Base-by-base conservation (phyloP, 2,113 vertebrate species). In the Romanogobio albipinnatus region DNA sequence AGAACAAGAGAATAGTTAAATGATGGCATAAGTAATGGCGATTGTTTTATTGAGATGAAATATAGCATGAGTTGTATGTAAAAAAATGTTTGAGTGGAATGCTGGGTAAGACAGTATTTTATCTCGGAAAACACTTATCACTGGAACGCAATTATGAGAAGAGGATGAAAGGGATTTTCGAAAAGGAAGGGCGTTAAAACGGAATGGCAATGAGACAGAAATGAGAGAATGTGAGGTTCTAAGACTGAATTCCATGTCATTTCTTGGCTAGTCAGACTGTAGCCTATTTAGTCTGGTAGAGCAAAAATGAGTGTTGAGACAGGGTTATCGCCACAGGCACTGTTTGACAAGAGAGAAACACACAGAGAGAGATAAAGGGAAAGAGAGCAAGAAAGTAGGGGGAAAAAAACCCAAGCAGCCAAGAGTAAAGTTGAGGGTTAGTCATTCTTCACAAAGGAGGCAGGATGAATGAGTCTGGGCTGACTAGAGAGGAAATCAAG, bases 291-390 rank as follows among this genome's bases (percentile, higher is more conserved):
- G 82, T 19, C 45, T 75, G 74, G 58, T 11, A 86, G 49, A 78
- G 53, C 22, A 87, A 62, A 81, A 22, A 3, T 84, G 39, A 59
- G 64, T 26, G 26, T 36, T 81, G 78, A 81, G 45, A 81, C 43
- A 68, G 45, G 61, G 78, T 49, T 62, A 68, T 47, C 51, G 26
- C 77, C 70, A 70, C 47, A 56, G 83, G 70, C 81, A 61, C 22
- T 56, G 76, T 77, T 83, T 86, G 62, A 80, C 43, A 66, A 76
- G 29, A 51, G 62, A 10, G n/a, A n/a, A 75, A 71, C 29, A 70
- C 26, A 84, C 29, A 84, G 36, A 82, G 83, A 49, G 82, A 85
- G 88, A 85, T 76, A 90, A 90, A 88, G 88, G 88, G 70, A 86
- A 88, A 90, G 33, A 89, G 83, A 89, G 83, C 7, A 9, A 75